Base-by-base conservation (phyloP, 2,113 vertebrate species). In the Ivindomyrus marchei region DNA sequence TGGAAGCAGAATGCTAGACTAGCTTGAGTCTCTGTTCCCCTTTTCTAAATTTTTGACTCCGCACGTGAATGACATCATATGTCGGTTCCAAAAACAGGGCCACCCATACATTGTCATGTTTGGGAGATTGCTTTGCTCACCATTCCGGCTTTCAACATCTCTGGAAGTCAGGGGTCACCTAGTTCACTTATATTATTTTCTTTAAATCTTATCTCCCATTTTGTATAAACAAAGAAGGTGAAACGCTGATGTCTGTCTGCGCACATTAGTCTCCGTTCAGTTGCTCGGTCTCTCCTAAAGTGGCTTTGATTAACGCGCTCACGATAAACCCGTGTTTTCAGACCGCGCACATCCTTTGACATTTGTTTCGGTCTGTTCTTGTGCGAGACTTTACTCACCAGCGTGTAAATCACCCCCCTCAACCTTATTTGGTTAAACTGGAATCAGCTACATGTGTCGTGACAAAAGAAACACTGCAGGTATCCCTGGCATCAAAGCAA, bases 141-240 rank as follows among this genome's bases (percentile, higher is more conserved):
- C 74, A 39, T 80, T 80, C n/a, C 10, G 1, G n/a, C 62, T 70
- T 70, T 70, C 62, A 70, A 13, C 62, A 92, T 92, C 92, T 89
- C 92, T 89, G 90, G 90, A 91, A 93, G 92, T 88, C 90, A 89
- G 92, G 94, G 95, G 93, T 93, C 94, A 94, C 94, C 94, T 95
- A 93, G 94, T 94, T 94, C 94, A 94, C 93, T 93, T 94, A 92
- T 94, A 95, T 94, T 94, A 95, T 95, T 95, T 94, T 95, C 92
- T 94, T 95, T 92, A 94, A 95, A 95, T 95, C 95, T 96, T 95
- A 96, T 96, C 95, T 93, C 47, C 21, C 92, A 87, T 92, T 94
- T 93, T 96, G 95, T 96, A 95, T 96, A 95, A 95, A 96, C 93
- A 95, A 93, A 89, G 90, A 91, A 95, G 94, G 92, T 92, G 91